These are phyloP conservation scores for Melanogrammus aeglefinus DNA, from an alignment of 2,797 vertebrate genomes.

Conservation along the genomic window DNA sequence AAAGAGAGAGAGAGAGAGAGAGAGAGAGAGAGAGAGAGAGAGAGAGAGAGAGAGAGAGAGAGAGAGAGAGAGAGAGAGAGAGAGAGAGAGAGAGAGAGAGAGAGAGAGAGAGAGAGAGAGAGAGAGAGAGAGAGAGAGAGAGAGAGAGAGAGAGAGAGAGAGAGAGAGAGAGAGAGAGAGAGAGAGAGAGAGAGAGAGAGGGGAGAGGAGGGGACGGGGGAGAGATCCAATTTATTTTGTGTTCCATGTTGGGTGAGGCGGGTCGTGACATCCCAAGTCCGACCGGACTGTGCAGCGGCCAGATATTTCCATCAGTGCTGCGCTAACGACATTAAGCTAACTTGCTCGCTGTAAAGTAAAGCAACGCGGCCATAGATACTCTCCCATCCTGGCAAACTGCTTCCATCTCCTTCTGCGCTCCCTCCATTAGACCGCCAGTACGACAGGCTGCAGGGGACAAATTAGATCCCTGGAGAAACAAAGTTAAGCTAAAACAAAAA, in stretches of 20 bases:
- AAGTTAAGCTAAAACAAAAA: not conserved
- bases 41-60: not conserved
- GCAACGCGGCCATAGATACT: slow-evolving; percentile 37
- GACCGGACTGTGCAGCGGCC: slow-evolving; percentile 12
- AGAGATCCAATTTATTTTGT: slow-evolving; percentile 22
- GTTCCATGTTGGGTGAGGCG: slow-evolving; percentile 24
- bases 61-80: not conserved
- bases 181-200: too few relatives aligned
- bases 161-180: not conserved
- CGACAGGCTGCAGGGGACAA: not conserved
- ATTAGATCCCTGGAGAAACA: not conserved
- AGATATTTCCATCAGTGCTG: slow-evolving; percentile 45
- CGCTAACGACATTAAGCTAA: slow-evolving; percentile 39
- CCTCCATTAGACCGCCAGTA: not conserved
- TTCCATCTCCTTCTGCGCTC: not conserved
- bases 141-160: not conserved
- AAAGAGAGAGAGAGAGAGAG: too few relatives aligned
- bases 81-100: slow-evolving; percentile 5
- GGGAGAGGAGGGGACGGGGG: not conserved
- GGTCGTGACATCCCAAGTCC: slow-evolving; percentile 30
- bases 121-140: too few relatives aligned
- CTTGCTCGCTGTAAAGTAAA: slow-evolving; percentile 42
- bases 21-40: not conserved
- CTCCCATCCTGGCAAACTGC: slow-evolving; percentile 31
- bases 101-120: too few relatives aligned